These are phyloP conservation scores for Peromyscus californicus DNA, from an alignment of 2,113 vertebrate species.

Conservation along the genomic window DNA sequence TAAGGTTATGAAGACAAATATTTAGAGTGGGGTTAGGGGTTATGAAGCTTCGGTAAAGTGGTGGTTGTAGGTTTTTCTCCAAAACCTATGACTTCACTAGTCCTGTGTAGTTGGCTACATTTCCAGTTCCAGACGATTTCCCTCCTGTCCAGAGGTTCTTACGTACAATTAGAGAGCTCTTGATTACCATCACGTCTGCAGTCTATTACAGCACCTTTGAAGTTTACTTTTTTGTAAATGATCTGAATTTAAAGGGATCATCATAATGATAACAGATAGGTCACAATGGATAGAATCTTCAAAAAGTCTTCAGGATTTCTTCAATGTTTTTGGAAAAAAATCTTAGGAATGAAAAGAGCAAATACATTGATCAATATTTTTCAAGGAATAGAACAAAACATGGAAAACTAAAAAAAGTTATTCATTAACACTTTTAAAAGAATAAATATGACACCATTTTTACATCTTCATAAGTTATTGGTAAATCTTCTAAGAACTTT, in stretches of 20 bases:
- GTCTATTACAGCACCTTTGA: accelerated
- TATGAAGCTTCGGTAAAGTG: neutral
- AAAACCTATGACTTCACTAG: neutral
- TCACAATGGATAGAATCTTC: neutral
- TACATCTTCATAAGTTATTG: neutral
- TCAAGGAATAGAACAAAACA: neutral
- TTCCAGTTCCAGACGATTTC: too few species aligned
- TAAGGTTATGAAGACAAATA: neutral
- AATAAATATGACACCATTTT: neutral
- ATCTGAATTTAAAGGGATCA: conserved; percentile 56
- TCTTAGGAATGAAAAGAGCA: neutral
- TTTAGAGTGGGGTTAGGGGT: neutral
- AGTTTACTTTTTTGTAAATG: neutral
- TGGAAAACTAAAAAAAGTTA: neutral
- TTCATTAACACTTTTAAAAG: neutral
- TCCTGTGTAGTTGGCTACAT: neutral
- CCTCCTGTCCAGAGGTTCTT: neutral
- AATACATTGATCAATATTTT: neutral
- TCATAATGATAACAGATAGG: neutral
- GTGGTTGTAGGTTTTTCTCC: neutral
- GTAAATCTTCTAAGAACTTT: neutral
- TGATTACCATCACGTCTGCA: neutral
- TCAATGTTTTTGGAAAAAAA: neutral
- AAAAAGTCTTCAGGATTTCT: neutral
- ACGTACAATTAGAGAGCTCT: neutral